phyloP scores from a whole-genome alignment of 1,140 invertebrate species.

The Charaxes varanes region DNA sequence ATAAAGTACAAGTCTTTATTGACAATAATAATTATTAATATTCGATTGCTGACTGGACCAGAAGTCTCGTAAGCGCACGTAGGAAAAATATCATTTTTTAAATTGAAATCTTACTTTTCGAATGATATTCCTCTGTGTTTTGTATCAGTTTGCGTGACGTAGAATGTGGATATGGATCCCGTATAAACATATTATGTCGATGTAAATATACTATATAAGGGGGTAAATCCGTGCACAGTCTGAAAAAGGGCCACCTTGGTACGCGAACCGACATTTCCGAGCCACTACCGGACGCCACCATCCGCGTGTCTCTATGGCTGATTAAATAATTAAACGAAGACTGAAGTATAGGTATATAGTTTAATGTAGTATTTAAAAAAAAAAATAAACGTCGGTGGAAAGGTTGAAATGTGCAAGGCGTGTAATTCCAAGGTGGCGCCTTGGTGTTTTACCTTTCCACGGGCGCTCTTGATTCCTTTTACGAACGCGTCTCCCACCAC shows the following conservation, averaged over 20 bases:
- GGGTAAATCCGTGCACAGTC: conserved; percentile 14
- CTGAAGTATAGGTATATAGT: conserved; percentile 70
- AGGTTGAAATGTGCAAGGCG: conserved; percentile 18
- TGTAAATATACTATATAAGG: conserved; percentile 13
- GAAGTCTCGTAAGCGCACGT: too few species aligned
- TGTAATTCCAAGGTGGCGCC: conserved; percentile 13
- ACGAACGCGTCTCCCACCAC: conserved; percentile 42
- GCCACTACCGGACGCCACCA: conserved; percentile 9
- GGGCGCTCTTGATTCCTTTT: conserved; percentile 24
- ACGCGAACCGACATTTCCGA: conserved; percentile 13
- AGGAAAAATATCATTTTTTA: not conserved
- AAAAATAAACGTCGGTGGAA: conserved; percentile 29
- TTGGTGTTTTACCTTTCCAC: conserved; percentile 16
- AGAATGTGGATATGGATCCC: not conserved
- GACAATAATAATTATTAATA: too few species aligned
- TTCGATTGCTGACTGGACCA: too few species aligned
- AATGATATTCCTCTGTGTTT: not conserved
- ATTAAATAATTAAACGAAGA: conserved; percentile 68
- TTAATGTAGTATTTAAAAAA: conserved; percentile 54
- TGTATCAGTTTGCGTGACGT: conserved; percentile 2
- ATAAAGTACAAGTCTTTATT: too few species aligned
- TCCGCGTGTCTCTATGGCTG: conserved; percentile 35
- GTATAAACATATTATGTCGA: conserved; percentile 8
- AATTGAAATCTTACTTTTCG: not conserved
- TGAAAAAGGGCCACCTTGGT: conserved; percentile 29